Evolutionary conservation across 2,888 invertebrate species (phyloP).

Genomic region (Melanophora roralis): DNA sequence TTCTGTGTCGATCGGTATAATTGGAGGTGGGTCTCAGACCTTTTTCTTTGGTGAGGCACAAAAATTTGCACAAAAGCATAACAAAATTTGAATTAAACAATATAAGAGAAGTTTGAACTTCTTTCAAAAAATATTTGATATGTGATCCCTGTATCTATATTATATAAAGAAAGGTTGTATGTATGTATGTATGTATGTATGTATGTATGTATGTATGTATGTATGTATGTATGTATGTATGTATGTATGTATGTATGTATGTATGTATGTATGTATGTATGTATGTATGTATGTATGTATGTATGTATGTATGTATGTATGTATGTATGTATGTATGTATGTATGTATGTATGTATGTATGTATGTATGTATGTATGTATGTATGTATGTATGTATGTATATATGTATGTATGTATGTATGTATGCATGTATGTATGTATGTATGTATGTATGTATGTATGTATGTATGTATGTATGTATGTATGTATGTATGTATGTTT

Average conservation of each 20-base stretch:
- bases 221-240: background rate
- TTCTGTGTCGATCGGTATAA: no score
- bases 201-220: slow-evolving; percentile 1
- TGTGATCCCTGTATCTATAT: no score
- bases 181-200: background rate
- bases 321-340: slow-evolving; percentile 4
- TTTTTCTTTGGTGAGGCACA: no score
- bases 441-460: slow-evolving; percentile 4
- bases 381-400: slow-evolving; percentile 4
- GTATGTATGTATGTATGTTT: slow-evolving; percentile 1
- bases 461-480: slow-evolving; percentile 1
- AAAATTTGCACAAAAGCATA: no score
- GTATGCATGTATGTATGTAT: background rate
- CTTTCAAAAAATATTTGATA: no score
- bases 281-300: slow-evolving; percentile 4
- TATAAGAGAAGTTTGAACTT: no score
- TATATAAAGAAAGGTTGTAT: no score
- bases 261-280: slow-evolving; percentile 1
- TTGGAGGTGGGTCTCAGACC: no score
- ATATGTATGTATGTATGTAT: slow-evolving; percentile 1
- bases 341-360: slow-evolving; percentile 4
- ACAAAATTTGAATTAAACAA: no score
- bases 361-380: slow-evolving; percentile 4
- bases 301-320: slow-evolving; percentile 4
- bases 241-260: slow-evolving; percentile 4